Conservation (phyloP, 2,113 vertebrate genomes). For the Malurus elegans region DNA sequence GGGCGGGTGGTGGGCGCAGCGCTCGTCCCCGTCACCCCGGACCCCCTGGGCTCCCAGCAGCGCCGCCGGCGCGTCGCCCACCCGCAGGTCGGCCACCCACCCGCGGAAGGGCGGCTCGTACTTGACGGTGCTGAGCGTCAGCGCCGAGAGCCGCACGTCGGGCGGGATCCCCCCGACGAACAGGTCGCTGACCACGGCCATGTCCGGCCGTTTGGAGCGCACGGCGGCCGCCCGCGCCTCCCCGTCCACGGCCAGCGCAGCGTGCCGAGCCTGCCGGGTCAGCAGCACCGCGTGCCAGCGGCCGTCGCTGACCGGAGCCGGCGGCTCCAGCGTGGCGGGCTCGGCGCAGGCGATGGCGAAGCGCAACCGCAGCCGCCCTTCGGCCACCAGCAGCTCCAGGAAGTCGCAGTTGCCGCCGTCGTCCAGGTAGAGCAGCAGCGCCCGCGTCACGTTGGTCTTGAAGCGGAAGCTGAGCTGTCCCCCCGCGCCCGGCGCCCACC, state of each 20-base stretch:
- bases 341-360: conserved; percentile 92
- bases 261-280: conserved; percentile 81
- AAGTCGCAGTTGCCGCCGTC: conserved; percentile 96
- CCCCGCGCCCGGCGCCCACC: conserved; percentile 82
- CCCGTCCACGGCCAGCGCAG: conserved; percentile 84
- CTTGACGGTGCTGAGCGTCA: conserved; percentile 92
- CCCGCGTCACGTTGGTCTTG: conserved; percentile 86
- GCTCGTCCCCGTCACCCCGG: conserved; percentile 83
- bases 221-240: conserved; percentile 85
- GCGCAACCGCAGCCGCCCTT: conserved; percentile 84
- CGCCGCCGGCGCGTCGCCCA: conserved; percentile 82
- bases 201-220: conserved; percentile 88
- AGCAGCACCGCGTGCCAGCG: conserved; percentile 90
- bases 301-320: conserved; percentile 81
- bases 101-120: conserved; percentile 91
- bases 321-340: conserved; percentile 82
- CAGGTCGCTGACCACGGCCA: conserved; percentile 89
- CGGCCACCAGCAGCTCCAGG: conserved; percentile 86
- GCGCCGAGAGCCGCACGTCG: conserved; percentile 89
- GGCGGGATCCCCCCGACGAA: conserved; percentile 91
- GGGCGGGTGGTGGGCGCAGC: conserved; percentile 83
- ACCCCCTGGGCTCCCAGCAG: conserved; percentile 89
- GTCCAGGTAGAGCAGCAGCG: conserved; percentile 89
- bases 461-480: conserved; percentile 91
- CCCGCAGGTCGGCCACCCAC: conserved; percentile 84